Percentiles rank a stretch among this genome's conserved stretches.
Conservation (phyloP, 1,140 invertebrate species). For the Neodiprion pinetum region DNA sequence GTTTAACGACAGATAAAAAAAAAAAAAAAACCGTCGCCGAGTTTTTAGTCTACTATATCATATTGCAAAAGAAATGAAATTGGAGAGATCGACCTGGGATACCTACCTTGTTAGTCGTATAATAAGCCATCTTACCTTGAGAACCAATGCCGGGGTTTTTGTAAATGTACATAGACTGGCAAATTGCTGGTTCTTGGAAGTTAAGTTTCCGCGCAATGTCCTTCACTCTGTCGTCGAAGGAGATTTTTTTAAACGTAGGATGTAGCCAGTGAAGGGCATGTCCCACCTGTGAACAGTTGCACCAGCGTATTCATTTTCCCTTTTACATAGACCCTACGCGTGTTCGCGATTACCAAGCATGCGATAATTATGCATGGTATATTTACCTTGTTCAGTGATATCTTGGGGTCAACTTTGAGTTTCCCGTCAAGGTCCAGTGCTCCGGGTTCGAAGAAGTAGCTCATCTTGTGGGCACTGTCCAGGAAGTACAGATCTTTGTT, state of each 20-base stretch:
- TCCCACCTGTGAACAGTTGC: constrained; percentile 71
- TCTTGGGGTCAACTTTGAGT: constrained; percentile 72
- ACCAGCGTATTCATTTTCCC: constrained; percentile 8
- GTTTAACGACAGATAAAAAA: too few relatives aligned
- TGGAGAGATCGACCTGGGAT: too few relatives aligned
- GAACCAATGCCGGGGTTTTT: constrained; percentile 93
- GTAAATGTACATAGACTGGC: constrained; percentile 98
- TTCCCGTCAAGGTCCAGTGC: constrained; percentile 79
- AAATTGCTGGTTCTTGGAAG: constrained; percentile 81
- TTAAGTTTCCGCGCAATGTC: constrained; percentile 75
- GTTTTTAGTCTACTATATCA: too few relatives aligned
- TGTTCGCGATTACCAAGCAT: neutral
- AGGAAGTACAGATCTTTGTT: constrained; percentile 84
- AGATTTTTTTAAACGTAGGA: constrained; percentile 81
- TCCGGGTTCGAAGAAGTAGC: constrained; percentile 89
- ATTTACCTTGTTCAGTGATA: constrained; percentile 77
- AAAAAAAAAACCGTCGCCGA: too few relatives aligned
- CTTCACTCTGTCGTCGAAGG: constrained; percentile 86
- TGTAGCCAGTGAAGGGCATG: constrained; percentile 91
- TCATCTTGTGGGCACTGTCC: constrained; percentile 91
- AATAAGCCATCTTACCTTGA: constrained; percentile 68
- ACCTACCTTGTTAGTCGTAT: too few relatives aligned
- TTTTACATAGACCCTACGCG: neutral
- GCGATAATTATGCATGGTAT: too few relatives aligned
- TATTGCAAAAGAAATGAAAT: too few relatives aligned